Base-by-base conservation (phyloP, 2,888 invertebrate species). In the Podotricha telesiphe region DNA sequence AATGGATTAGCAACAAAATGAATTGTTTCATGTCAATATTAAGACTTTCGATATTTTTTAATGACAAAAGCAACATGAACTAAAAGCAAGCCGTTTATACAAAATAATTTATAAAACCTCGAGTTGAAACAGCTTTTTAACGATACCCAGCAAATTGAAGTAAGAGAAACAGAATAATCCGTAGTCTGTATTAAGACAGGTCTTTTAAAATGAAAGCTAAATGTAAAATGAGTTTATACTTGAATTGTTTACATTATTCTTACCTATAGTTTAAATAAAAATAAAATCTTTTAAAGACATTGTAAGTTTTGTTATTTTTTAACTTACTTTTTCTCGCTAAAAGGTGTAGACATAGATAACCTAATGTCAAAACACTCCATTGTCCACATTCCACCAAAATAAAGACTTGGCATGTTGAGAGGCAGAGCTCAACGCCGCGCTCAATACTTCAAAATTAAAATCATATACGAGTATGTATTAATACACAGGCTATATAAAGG, bases 91-190 rank as follows among this genome's bases (percentile, higher is more conserved):
- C n/a, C 22, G n/a, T 45, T 42, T 45, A 40, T 20, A 19, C 13
- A 58, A 22, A 59, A 45, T 17, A 59, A 59, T 59, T 59, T 59
- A 59, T 45, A 22, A 59, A 59, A 22, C 45, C 28, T 37, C 55
- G 34, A 37, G 22, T 45, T 10, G 10, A 45, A 59, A 2, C n/a
- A 45, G 59, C 59, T 59, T 45, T 45, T 45, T 45, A 11, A 45
- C 22, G 45, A 59, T 45, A 45, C 28, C 59, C 28, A 59, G n/a
- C 59, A 45, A 45, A 28, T 45, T 59, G 28, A 45, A 59, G 59
- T 59, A 59, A 59, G 45, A 22, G 59, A 59, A 55, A 42, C 58
- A 42, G 17, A 59, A 45, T 59, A 45, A 59, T 59, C 22, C 17
- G 28, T 22, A 11, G 17, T 59, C 45, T 45, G 17, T 28, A 59